Evolutionary conservation across 1,140 invertebrate species (phyloP), one percentile per base, ranked within the genome.

Genomic region (Diuraphis noxia): DNA sequence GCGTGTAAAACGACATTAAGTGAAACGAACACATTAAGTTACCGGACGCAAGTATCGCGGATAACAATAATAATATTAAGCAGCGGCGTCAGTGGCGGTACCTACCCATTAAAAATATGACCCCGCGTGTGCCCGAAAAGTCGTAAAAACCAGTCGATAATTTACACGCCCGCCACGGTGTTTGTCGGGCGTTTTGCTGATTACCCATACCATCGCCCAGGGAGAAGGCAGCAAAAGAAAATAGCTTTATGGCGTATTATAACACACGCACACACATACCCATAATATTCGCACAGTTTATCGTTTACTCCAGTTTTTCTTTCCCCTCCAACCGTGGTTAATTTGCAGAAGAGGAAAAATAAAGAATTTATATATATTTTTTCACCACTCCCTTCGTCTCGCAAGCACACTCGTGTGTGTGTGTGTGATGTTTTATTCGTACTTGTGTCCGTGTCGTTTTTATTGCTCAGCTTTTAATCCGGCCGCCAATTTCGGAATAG

Each of bases 381-480:
- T 90, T 56, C 85, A 30, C 49, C 85, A 13, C 30, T 13, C 63
- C 63, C 49, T 38, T 2, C 88, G 4, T 34, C 38, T 25, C 72
- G 9, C 7, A 13, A n/a, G 7, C 34, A 21, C 34, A 77, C 43
- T 36, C 36, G 72, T 38, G 34, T 81, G 77, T 3, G 36, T 36
- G 88, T 81, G 41, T 81, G 41, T 91, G 43, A 23, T 82, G 77
- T 91, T 82, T 91, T 91, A 91, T 91, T 91, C 89, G 89, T 49
- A 81, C 43, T 91, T n/a, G 89, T 91, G 89, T 77, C 89, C 77
- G 72, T 91, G 89, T 91, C 89, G 77, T 91, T 91, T 91, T 91
- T 91, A 91, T 91, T 82, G 89, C 89, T 91, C 89, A 8, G 77
- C 77, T 91, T 91, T 91, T 91, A 91, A 91, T 91, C 89, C 89